Percentiles rank a stretch among this genome's conserved stretches.
These are phyloP conservation scores for Unio pictorum DNA, from an alignment of 2,888 invertebrate genomes.

Conservation along the genomic window DNA sequence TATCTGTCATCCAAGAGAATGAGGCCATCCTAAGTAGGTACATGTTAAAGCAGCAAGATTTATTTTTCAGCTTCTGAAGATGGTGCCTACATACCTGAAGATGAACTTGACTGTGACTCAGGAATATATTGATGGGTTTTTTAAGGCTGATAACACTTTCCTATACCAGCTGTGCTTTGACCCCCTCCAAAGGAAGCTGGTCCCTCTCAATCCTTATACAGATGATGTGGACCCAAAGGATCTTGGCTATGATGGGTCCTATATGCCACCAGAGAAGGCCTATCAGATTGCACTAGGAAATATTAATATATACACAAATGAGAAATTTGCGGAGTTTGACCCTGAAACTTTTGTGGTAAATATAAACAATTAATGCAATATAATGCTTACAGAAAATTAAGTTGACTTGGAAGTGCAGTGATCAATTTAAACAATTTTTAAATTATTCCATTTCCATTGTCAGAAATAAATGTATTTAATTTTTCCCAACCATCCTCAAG, in stretches of 20 bases:
- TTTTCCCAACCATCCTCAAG: too few species aligned
- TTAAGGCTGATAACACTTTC: slow-evolving; percentile 93
- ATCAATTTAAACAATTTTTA: not conserved
- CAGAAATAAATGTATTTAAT: not conserved
- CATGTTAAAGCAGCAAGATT: not conserved
- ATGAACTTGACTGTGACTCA: slow-evolving; percentile 83
- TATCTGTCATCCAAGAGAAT: too few species aligned
- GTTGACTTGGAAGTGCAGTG: not conserved
- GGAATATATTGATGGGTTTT: slow-evolving; percentile 89
- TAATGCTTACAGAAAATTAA: not conserved
- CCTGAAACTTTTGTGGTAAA: slow-evolving; percentile 62
- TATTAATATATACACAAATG: slow-evolving; percentile 82
- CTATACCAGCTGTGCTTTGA: slow-evolving; percentile 94
- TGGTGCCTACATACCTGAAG: slow-evolving; percentile 84
- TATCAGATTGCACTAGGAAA: slow-evolving; percentile 91
- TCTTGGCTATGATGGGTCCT: slow-evolving; percentile 78
- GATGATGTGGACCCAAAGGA: slow-evolving; percentile 78
- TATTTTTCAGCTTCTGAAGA: slow-evolving; percentile 77
- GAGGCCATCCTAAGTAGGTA: too few species aligned
- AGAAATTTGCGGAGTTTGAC: slow-evolving; percentile 76
- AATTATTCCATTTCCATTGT: not conserved
- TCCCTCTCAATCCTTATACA: slow-evolving; percentile 81
- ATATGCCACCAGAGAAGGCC: slow-evolving; percentile 79
- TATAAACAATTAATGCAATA: not conserved
- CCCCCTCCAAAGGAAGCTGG: slow-evolving; percentile 81